Percentiles rank a stretch among this genome's conserved stretches.
phyloP scores from a whole-genome alignment of 2,888 invertebrate species.

The Holacanthella duospinosa region DNA sequence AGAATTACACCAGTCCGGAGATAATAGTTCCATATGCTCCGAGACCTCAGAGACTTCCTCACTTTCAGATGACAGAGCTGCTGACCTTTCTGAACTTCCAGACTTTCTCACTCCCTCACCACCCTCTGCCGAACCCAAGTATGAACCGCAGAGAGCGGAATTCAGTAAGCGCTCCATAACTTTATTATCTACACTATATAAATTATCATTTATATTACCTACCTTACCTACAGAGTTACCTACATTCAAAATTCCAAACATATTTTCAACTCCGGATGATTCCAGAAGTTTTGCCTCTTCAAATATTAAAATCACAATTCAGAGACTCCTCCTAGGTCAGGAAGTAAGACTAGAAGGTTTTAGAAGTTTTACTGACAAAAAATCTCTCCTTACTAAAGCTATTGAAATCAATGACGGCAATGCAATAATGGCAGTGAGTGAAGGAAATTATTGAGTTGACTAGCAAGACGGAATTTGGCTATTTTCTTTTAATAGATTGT shows the following conservation, averaged over 20 bases:
- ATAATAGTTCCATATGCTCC: too few species aligned
- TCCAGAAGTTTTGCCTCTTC: slow-evolving; percentile 21
- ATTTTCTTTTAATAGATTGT: slow-evolving; percentile 49
- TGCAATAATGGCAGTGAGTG: slow-evolving; percentile 54
- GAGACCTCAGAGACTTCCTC: too few species aligned
- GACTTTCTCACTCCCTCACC: too few species aligned
- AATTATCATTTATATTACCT: too few species aligned
- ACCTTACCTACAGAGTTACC: too few species aligned
- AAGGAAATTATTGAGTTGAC: background rate
- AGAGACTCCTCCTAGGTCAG: slow-evolving; percentile 47
- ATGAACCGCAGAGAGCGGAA: too few species aligned
- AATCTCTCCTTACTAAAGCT: slow-evolving; percentile 58
- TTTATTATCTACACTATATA: too few species aligned
- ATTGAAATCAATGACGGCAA: slow-evolving; percentile 64
- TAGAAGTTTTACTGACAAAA: slow-evolving; percentile 52
- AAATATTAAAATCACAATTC: slow-evolving; percentile 45
- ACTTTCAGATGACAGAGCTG: too few species aligned
- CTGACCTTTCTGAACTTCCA: too few species aligned
- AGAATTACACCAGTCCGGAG: too few species aligned
- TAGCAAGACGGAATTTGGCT: background rate
- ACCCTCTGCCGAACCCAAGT: too few species aligned
- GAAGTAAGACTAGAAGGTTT: slow-evolving; percentile 48
- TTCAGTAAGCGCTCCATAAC: too few species aligned
- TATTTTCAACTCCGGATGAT: background rate
- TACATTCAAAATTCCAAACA: background rate